Percentiles rank a stretch among this genome's conserved stretches.
These are phyloP conservation scores for Ooceraea biroi DNA, from an alignment of 1,140 invertebrate species.

Conservation along the genomic window DNA sequence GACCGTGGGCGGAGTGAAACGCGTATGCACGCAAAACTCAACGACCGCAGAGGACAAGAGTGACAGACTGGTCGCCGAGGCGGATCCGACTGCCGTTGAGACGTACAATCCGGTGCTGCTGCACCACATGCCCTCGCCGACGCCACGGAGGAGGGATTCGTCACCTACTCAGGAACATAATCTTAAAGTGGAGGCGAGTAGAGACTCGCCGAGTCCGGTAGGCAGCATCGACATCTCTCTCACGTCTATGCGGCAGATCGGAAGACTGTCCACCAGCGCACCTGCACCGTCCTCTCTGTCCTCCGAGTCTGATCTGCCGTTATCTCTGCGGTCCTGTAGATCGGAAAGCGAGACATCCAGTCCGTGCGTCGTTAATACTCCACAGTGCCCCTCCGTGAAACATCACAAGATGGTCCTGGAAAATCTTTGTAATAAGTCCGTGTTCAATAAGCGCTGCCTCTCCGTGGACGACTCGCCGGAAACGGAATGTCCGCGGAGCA, in stretches of 20 bases:
- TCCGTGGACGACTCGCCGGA: constrained; percentile 83
- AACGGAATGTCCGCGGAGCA: constrained; percentile 81
- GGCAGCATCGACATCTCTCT: constrained; percentile 82
- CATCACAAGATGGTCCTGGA: constrained; percentile 88
- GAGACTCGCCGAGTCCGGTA: constrained; percentile 74
- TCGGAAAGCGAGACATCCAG: constrained; percentile 85
- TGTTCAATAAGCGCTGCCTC: constrained; percentile 82
- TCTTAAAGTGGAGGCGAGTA: constrained; percentile 68
- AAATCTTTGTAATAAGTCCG: constrained; percentile 85
- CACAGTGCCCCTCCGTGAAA: constrained; percentile 87
- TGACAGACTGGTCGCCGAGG: constrained; percentile 67
- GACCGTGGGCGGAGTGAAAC: constrained; percentile 83
- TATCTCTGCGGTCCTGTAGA: constrained; percentile 81
- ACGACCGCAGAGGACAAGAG: constrained; percentile 77
- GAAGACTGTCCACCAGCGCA: constrained; percentile 88
- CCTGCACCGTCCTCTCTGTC: constrained; percentile 88
- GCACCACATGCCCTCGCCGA: constrained; percentile 81
- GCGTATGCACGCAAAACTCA: constrained; percentile 85
- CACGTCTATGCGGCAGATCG: constrained; percentile 75
- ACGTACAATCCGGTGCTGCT: constrained; percentile 80
- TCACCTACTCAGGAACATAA: constrained; percentile 71
- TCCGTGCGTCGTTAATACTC: constrained; percentile 85
- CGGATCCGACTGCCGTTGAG: constrained; percentile 78
- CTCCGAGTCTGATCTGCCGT: constrained; percentile 82
- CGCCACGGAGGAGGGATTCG: constrained; percentile 76